Evolutionary conservation across 2,888 invertebrate genomes (phyloP).

Genomic region (Ctena decussata): DNA sequence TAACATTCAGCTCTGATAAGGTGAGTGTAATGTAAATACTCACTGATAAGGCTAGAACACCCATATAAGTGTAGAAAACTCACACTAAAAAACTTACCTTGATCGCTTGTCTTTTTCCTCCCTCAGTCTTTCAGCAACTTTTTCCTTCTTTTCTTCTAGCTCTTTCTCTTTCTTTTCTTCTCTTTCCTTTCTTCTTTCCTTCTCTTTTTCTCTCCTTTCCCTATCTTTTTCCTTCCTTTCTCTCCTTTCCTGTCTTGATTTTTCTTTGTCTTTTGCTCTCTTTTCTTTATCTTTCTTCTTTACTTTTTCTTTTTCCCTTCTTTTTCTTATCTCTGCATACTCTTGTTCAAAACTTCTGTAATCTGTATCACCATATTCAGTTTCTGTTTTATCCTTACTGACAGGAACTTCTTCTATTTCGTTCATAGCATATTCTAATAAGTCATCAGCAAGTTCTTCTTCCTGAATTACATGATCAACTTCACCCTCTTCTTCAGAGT

Average conservation of each 20-base stretch:
- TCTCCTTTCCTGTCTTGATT: conserved; percentile 52
- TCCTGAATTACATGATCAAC: conserved; percentile 78
- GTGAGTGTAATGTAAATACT: too few species aligned
- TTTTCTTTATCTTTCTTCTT: conserved; percentile 32
- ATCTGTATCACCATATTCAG: conserved; percentile 48
- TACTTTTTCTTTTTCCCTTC: conserved; percentile 48
- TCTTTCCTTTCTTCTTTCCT: conserved; percentile 47
- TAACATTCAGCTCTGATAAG: too few species aligned
- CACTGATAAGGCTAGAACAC: too few species aligned
- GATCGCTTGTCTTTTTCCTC: conserved; percentile 34
- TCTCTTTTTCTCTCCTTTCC: conserved; percentile 53
- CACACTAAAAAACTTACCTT: too few species aligned
- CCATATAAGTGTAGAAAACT: too few species aligned
- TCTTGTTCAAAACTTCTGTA: conserved; percentile 27
- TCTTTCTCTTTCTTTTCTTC: conserved; percentile 31
- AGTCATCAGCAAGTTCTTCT: conserved; percentile 63
- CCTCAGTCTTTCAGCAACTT: neutral
- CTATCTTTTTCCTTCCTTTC: conserved; percentile 59
- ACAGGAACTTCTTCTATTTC: conserved; percentile 42
- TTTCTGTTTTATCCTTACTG: conserved; percentile 43
- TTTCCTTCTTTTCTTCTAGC: conserved; percentile 28
- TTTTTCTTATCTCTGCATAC: conserved; percentile 36
- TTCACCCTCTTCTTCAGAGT: conserved; percentile 86
- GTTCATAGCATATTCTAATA: conserved; percentile 66
- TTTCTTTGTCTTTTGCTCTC: conserved; percentile 48